Percentiles rank a stretch among this genome's conserved stretches.
These are phyloP conservation scores for Phytoseiulus persimilis DNA, from an alignment of 2,888 invertebrate species.

Conservation along the genomic window DNA sequence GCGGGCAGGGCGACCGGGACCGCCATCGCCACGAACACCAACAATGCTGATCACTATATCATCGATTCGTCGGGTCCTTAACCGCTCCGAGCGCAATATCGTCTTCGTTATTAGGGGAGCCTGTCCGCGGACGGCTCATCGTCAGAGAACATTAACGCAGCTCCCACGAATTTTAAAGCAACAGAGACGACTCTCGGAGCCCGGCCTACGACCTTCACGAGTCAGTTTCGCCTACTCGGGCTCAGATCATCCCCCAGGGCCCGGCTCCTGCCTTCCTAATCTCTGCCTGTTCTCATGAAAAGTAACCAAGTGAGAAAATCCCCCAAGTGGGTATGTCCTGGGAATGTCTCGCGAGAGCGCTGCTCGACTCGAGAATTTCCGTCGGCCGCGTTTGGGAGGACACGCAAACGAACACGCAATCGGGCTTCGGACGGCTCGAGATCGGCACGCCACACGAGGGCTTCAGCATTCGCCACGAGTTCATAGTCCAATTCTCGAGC, in stretches of 20 bases:
- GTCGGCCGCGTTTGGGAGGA: neutral
- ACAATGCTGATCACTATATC: neutral
- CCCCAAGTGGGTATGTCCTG: neutral
- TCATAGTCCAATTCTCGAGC: neutral
- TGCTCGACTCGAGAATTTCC: neutral
- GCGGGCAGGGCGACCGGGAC: neutral
- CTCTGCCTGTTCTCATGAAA: neutral
- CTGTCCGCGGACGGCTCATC: neutral
- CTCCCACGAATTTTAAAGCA: too few species aligned
- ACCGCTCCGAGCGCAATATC: neutral
- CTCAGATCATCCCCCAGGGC: too few species aligned
- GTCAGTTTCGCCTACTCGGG: too few species aligned
- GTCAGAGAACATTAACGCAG: too few species aligned
- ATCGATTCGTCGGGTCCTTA: neutral
- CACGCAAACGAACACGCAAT: neutral
- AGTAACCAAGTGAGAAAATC: neutral
- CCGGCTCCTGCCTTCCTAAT: neutral
- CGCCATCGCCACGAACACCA: neutral
- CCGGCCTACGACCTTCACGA: too few species aligned
- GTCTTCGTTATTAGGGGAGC: neutral
- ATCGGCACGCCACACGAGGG: neutral
- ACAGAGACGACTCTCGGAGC: too few species aligned
- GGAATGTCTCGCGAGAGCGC: neutral
- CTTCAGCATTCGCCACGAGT: neutral
- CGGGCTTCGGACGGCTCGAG: neutral